Percentiles rank a stretch among this genome's conserved stretches.
Conservation (phyloP, 2,797 vertebrate genomes). For the Sitta carolinensis region DNA sequence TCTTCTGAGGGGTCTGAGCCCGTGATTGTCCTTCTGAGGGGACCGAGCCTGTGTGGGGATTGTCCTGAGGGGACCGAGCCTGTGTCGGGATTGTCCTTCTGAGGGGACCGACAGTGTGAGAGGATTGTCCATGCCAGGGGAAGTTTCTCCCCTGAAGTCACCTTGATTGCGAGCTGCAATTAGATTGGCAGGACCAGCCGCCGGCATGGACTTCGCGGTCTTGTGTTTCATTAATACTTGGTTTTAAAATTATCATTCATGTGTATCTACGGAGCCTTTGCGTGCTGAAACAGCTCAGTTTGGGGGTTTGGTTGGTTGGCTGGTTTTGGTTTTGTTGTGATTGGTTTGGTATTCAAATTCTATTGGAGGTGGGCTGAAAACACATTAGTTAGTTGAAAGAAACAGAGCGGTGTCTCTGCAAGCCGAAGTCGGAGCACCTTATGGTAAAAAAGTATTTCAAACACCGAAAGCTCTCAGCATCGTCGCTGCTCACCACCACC, state of each 20-base stretch:
- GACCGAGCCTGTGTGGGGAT: too few species aligned
- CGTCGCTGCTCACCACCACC: background rate
- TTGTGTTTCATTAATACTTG: background rate
- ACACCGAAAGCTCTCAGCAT: too few species aligned
- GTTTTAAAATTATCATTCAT: background rate
- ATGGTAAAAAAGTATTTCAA: background rate
- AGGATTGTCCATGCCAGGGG: background rate
- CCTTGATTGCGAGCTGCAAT: background rate
- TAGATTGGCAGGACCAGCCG: background rate
- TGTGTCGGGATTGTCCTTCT: background rate
- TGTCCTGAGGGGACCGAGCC: too few species aligned
- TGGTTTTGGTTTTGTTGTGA: background rate
- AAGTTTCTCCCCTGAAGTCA: background rate
- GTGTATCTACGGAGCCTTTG: background rate
- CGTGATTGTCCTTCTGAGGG: too few species aligned
- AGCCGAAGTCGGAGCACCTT: background rate
- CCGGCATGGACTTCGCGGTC: fast-evolving
- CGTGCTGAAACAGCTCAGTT: background rate
- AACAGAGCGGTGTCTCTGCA: fast-evolving
- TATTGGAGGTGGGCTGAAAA: background rate
- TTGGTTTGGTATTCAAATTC: background rate
- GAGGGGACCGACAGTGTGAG: background rate
- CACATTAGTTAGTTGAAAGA: fast-evolving
- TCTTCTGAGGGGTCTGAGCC: fast-evolving
- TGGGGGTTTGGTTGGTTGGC: background rate